Base-by-base conservation (phyloP, 2,113 vertebrate genomes). In the Gadus chalcogrammus region DNA sequence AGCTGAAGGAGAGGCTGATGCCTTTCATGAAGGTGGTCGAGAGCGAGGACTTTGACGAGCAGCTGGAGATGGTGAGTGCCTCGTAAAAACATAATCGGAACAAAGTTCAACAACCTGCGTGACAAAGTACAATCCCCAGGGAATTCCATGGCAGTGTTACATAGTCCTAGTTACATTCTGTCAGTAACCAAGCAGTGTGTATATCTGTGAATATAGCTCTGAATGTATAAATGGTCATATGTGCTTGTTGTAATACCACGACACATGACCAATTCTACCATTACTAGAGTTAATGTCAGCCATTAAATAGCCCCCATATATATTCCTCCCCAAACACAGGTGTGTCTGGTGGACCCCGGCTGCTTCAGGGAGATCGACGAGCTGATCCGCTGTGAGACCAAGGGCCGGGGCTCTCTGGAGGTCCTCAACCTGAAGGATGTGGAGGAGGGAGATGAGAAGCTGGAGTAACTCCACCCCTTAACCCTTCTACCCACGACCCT, bases 341-440 rank as follows among this genome's bases (percentile, higher is more conserved):
- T 98, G 20, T 96, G 95, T 83, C 92, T 99, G 69, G 93, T 97
- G 69, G 97, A 99, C 85, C 97, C 97, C 0, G 97, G 97, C 84
- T 98, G 95, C 92, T 99, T 94, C 93, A 89, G 97, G 65, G 97
- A 97, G 86, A 94, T 99, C 0, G 96, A 98, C n/a, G 97, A 99
- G 85, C 88, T 99, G 79, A 94, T 99, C 69, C 93, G 95, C 70
- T 95, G 94, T 0, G 96, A 98, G 89, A 99, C 97, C 0, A 98
- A 93, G 88, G 97, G 97, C 68, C 92, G 87, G 60, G 97, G 96
- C 11, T 93, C 93, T 0, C 87, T 98, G 85, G 97, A 99, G 84
- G 95, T 99, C 11, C 93, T 99, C 77, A 97, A 79, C 56, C 87
- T 99, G 86, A 99, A 96, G 79, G 97, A 99, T 0, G 95, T 99